A percentile compares a stretch with the other conserved stretches of the same genome.
phyloP scores from a whole-genome alignment of 1,140 invertebrate genomes.

The Bombus waltoni region DNA sequence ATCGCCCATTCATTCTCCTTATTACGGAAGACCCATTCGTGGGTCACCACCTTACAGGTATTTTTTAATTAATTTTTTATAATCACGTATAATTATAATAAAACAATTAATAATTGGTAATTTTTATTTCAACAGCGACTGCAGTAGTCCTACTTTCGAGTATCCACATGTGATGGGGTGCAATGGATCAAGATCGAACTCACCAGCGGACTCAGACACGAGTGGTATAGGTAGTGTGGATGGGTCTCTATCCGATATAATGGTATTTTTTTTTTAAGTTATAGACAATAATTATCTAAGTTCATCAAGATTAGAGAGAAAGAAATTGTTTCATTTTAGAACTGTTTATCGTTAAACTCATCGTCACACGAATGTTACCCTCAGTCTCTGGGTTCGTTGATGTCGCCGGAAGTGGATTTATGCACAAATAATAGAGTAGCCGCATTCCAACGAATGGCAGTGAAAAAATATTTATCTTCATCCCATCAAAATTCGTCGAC shows the following conservation, averaged over 20 bases:
- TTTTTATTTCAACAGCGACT: slow-evolving; percentile 77
- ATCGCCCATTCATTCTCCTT: slow-evolving; percentile 66
- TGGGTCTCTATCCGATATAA: slow-evolving; percentile 86
- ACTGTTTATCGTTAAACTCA: slow-evolving; percentile 72
- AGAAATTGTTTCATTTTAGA: slow-evolving; percentile 59
- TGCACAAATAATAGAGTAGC: slow-evolving; percentile 63
- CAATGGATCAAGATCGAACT: slow-evolving; percentile 84
- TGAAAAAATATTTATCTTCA: slow-evolving; percentile 72
- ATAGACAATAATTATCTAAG: not conserved
- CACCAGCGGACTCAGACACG: slow-evolving; percentile 85
- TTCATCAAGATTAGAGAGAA: not conserved
- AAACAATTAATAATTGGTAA: not conserved
- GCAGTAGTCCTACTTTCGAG: slow-evolving; percentile 82
- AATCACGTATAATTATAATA: not conserved
- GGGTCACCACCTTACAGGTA: slow-evolving; percentile 80
- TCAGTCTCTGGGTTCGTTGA: slow-evolving; percentile 63
- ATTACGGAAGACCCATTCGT: slow-evolving; percentile 78
- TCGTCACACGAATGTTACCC: slow-evolving; percentile 67
- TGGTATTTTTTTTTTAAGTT: slow-evolving; percentile 80
- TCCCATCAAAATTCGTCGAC: slow-evolving; percentile 63
- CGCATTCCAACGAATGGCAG: slow-evolving; percentile 69
- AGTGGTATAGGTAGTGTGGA: slow-evolving; percentile 85
- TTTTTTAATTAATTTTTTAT: not conserved
- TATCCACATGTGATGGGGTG: slow-evolving; percentile 78
- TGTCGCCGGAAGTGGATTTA: slow-evolving; percentile 66